phyloP scores from a whole-genome alignment of 2,113 vertebrate genomes.

The Coreoperca whiteheadi region DNA sequence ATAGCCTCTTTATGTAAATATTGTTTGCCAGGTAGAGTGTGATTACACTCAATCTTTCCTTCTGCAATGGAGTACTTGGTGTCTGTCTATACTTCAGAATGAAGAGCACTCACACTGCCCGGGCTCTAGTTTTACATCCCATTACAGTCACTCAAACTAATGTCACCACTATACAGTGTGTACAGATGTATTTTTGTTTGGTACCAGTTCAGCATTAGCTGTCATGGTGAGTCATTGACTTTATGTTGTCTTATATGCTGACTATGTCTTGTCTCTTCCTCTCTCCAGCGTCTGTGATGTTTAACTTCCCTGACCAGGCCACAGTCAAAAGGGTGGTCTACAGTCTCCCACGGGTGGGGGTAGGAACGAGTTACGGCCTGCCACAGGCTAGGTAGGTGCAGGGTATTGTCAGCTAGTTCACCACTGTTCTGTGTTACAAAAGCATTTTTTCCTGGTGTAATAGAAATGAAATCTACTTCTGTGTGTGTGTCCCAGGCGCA shows the following conservation, averaged over 20 bases:
- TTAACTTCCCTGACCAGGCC: constrained; percentile 98
- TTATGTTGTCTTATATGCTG: not conserved
- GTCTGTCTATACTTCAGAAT: not conserved
- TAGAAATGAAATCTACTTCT: not conserved
- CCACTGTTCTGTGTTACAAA: not conserved
- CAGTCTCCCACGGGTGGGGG: constrained; percentile 97
- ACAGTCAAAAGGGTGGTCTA: constrained; percentile 99
- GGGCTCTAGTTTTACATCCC: not conserved
- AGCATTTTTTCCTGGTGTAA: not conserved
- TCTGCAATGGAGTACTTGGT: not conserved
- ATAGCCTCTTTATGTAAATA: not conserved
- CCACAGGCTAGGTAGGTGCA: constrained; percentile 94
- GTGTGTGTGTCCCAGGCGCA: constrained; percentile 85
- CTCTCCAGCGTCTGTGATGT: constrained; percentile 96
- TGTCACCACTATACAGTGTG: not conserved
- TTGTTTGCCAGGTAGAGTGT: not conserved
- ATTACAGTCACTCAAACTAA: not conserved
- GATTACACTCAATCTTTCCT: not conserved
- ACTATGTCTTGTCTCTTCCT: constrained; percentile 32
- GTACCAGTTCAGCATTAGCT: not conserved
- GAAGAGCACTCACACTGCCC: not conserved
- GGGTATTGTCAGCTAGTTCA: not conserved
- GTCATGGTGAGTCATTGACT: not conserved
- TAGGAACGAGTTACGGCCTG: constrained; percentile 98
- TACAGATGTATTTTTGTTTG: not conserved